Evolutionary conservation across 2,113 vertebrate genomes (phyloP).

Genomic region (Dicrurus megarhynchus): DNA sequence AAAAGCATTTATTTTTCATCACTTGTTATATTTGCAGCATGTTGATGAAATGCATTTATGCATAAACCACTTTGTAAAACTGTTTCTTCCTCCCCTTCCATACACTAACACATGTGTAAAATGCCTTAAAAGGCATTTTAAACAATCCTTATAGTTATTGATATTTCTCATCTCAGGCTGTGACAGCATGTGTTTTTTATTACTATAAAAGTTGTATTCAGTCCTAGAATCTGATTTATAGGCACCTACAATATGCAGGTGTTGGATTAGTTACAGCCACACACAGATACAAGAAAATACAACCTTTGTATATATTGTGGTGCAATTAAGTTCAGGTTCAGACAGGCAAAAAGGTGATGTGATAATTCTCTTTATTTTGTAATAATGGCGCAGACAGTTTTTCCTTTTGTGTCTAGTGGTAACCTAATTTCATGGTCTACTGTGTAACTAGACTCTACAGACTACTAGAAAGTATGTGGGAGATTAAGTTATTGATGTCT

Average conservation of each 20-base stretch:
- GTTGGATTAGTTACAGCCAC: not conserved
- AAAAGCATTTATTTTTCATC: not conserved
- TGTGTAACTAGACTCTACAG: not conserved
- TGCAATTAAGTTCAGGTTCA: not conserved
- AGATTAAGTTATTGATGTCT: not conserved
- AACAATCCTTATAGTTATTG: not conserved
- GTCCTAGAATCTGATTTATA: not conserved
- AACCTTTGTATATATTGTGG: not conserved
- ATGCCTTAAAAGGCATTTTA: not conserved
- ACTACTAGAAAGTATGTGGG: not conserved
- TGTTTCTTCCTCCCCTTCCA: not conserved
- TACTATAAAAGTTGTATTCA: not conserved
- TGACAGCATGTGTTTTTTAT: not conserved
- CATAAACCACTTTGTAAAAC: not conserved
- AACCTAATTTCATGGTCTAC: conserved; percentile 37
- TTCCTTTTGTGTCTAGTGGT: not conserved
- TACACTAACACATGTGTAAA: not conserved
- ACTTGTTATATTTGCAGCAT: not conserved
- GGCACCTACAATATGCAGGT: not conserved
- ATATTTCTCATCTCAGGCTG: not conserved
- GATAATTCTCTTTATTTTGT: not conserved
- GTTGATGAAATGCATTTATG: not conserved
- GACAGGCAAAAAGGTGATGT: not conserved
- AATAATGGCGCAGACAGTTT: not conserved
- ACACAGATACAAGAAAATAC: not conserved